Base-by-base conservation (phyloP, 2,888 invertebrate species). In the Drosophila pseudotalamancana region DNA sequence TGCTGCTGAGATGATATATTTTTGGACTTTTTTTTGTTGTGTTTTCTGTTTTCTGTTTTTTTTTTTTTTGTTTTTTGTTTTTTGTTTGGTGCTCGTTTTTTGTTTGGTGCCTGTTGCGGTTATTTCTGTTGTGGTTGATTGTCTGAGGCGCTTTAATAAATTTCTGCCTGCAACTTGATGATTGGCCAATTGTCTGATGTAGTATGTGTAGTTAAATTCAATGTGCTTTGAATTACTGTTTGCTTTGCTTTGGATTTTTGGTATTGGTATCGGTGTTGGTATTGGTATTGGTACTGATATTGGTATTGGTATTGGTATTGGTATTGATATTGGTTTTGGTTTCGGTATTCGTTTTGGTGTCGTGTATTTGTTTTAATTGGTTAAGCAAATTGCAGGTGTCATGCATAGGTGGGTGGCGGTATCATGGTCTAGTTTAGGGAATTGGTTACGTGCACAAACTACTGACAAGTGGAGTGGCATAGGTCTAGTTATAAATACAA, bases 151-250 rank as follows among this genome's bases (percentile, higher is more conserved):
- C 39, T 45, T 23, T 51, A 2, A 0, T 35, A 72, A 54, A 65
- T 37, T 72, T 42, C 42, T 69, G 54, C 34, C 35, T 42, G 21
- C 46, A 63, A 42, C 27, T 39, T 49, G 19, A 37, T 68, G 73
- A 68, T 76, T 57, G 42, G 53, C 77, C 73, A 73, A 73, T 73
- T 72, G 51, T 61, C 67, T 66, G 46, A 66, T 72, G 60, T 37
- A 18, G 60, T 37, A 18, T 48, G 31, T 46, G 42, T 61, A 18
- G 35, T 27, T 29, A 27, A 18, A 29, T 18, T 43, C 43, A 43
- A 43, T 35, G 50, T 39, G 42, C 35, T 69, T 31, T 35, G 18
- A n/a, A 42, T 55, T 32, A 37, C 21, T n/a, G 31, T 48, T 40
- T 43, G 64, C 5, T 11, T 34, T 34, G 16, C 32, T 48, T 34